Percentiles rank a stretch among this genome's conserved stretches.
phyloP scores from a whole-genome alignment of 1,140 invertebrate species.

The Scaptomyza montana region DNA sequence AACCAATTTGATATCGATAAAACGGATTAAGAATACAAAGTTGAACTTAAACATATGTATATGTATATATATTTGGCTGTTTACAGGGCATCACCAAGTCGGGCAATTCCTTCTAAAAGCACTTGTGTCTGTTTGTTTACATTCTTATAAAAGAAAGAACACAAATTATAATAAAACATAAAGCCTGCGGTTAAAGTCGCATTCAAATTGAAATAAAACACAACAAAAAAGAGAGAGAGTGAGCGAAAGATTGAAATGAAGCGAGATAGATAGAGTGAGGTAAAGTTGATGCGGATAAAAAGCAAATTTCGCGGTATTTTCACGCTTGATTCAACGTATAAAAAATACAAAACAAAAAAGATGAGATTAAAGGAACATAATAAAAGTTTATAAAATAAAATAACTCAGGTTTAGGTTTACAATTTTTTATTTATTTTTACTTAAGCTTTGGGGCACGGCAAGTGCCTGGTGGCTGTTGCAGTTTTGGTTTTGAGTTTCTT shows the following conservation, averaged over 20 bases:
- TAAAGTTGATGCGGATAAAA: constrained; percentile 30
- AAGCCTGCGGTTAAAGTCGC: constrained; percentile 12
- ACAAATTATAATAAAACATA: constrained; percentile 8
- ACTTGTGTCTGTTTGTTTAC: constrained; percentile 8
- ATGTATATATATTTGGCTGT: too few relatives aligned
- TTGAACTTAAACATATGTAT: too few relatives aligned
- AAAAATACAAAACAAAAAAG: not conserved
- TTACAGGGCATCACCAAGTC: not conserved
- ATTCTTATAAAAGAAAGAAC: constrained; percentile 30
- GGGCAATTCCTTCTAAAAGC: not conserved
- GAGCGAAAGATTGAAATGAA: not conserved
- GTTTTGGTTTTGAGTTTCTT: constrained; percentile 76
- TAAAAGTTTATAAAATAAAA: not conserved
- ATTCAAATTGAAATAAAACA: constrained; percentile 7
- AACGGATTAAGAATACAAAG: too few relatives aligned
- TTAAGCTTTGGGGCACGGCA: constrained; percentile 14
- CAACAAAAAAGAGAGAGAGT: constrained; percentile 1
- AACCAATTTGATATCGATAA: too few relatives aligned
- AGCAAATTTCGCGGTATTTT: constrained; percentile 82
- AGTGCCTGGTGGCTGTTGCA: constrained; percentile 39
- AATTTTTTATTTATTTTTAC: too few relatives aligned
- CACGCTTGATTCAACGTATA: constrained; percentile 66
- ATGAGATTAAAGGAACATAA: not conserved
- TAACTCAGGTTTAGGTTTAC: constrained; percentile 3
- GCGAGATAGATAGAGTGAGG: not conserved